phyloP scores from a whole-genome alignment of 2,113 vertebrate genomes.

The Rissa tridactyla region DNA sequence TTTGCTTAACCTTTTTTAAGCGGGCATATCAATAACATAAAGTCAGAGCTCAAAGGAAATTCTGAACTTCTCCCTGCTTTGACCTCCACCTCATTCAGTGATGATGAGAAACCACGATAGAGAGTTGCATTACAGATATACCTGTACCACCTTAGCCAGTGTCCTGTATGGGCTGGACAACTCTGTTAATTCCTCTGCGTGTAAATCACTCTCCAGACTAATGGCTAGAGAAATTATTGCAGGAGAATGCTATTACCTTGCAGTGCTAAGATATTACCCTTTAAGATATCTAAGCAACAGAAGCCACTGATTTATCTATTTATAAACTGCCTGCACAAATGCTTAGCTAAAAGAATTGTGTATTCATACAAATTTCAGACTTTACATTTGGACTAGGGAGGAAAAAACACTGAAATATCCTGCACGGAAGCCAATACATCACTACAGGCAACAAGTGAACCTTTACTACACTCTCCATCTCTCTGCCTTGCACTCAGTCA shows the following conservation, averaged over 20 bases:
- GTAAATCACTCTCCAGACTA: background rate
- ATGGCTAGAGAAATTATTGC: background rate
- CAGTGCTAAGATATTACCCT: background rate
- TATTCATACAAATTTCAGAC: background rate
- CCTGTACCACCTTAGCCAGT: background rate
- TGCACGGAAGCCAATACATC: background rate
- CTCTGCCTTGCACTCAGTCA: background rate
- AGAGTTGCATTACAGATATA: background rate
- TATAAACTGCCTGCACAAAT: background rate
- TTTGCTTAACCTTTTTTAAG: background rate
- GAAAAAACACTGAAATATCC: background rate
- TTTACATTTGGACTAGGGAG: background rate
- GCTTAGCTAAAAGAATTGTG: background rate
- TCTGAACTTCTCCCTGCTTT: background rate
- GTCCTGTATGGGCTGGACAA: background rate
- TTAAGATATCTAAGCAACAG: background rate
- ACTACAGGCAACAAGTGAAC: background rate
- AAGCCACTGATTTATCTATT: slow-evolving; percentile 11
- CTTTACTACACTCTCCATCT: background rate
- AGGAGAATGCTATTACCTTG: background rate
- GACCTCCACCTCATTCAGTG: background rate
- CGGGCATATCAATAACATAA: background rate
- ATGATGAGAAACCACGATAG: background rate
- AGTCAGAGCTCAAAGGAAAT: background rate
- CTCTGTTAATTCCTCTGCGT: background rate